Conservation (phyloP, 2,797 vertebrate species). For the Sarcoramphus papa region DNA sequence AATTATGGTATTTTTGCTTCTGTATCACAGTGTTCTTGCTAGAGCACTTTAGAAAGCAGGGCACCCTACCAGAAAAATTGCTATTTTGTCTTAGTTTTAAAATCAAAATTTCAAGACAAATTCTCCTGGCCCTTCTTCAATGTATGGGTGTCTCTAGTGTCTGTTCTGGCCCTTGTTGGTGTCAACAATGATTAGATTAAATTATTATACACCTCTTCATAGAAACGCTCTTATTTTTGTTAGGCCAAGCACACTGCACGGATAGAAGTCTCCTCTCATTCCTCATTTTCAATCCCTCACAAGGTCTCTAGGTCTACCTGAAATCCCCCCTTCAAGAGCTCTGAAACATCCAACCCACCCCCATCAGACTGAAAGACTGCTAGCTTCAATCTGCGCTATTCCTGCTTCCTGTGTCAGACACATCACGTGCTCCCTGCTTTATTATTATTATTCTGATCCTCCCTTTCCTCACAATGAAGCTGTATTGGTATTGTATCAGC, state of each 20-base stretch:
- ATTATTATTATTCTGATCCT: background rate
- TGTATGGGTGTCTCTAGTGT: background rate
- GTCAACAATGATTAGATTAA: background rate
- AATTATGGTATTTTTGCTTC: background rate
- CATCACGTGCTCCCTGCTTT: background rate
- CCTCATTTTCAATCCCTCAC: background rate
- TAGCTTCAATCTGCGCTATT: background rate
- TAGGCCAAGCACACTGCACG: background rate
- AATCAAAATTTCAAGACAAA: background rate
- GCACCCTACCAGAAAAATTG: background rate
- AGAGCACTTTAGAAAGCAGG: background rate
- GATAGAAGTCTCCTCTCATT: background rate
- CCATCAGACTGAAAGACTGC: background rate
- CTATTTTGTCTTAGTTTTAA: background rate
- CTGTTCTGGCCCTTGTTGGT: background rate
- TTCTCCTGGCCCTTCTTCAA: background rate
- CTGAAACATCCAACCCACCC: background rate
- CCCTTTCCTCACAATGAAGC: background rate
- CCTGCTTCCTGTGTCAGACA: background rate
- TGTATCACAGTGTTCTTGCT: background rate
- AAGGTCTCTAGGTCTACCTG: background rate
- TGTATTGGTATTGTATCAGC: background rate
- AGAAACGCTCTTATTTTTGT: background rate
- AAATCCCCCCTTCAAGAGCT: background rate
- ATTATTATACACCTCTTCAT: background rate